Conservation (phyloP, 2,888 invertebrate genomes). For the Melinaea menophilus region DNA sequence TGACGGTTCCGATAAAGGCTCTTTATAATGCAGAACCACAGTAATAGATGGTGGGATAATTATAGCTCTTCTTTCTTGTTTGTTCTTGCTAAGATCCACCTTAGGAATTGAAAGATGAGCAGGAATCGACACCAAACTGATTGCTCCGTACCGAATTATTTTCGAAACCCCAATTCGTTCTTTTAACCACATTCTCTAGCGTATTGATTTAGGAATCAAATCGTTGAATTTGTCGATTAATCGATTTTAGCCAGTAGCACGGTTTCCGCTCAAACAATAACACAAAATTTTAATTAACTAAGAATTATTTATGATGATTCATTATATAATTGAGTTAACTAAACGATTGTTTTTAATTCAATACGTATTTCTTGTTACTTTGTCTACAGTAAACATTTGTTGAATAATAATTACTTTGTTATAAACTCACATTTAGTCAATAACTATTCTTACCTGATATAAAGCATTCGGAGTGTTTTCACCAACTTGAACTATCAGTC, state of each 20-base stretch:
- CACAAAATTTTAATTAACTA: conserved; percentile 12
- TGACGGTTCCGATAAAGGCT: conserved; percentile 81
- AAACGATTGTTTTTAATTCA: no score
- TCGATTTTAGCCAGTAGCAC: conserved; percentile 20
- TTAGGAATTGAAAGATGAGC: conserved; percentile 86
- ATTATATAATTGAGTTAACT: no score
- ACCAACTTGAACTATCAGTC: conserved; percentile 69
- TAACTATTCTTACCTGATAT: conserved; percentile 35
- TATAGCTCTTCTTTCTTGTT: conserved; percentile 64
- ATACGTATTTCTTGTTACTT: no score
- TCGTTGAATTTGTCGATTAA: conserved; percentile 23
- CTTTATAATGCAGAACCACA: conserved; percentile 81
- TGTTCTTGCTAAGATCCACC: conserved; percentile 71
- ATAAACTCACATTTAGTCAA: conserved; percentile 10
- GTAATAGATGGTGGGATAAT: conserved; percentile 81
- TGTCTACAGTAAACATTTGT: no score
- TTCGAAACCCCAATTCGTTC: conserved; percentile 24
- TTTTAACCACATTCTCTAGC: conserved; percentile 27
- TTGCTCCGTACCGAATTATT: conserved; percentile 81
- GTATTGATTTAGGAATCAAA: conserved; percentile 20
- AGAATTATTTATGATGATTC: no score
- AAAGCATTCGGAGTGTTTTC: conserved; percentile 67
- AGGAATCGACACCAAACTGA: conserved; percentile 88
- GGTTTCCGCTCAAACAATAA: conserved; percentile 24
- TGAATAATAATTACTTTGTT: no score